These are phyloP conservation scores for Microcebus jonahi DNA, from an alignment of 2,113 vertebrate genomes.

Conservation along the genomic window DNA sequence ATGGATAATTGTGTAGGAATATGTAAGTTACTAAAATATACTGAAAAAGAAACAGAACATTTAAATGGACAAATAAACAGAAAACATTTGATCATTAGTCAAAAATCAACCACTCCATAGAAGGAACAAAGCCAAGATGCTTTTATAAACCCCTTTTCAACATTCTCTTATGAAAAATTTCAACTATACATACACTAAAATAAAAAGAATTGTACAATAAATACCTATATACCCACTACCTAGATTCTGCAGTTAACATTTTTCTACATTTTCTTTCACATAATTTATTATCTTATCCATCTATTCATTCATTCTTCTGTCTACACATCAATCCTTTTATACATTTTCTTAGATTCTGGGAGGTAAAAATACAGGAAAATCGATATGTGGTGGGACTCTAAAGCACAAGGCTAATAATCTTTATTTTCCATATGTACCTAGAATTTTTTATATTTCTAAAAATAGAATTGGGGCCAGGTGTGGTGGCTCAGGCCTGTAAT, in stretches of 20 bases:
- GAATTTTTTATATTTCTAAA: slow-evolving; percentile 30
- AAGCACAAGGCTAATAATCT: neutral
- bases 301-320: neutral
- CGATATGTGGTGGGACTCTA: neutral
- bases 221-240: neutral
- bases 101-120: slow-evolving; percentile 24
- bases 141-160: neutral
- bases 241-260: slow-evolving; percentile 11
- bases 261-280: slow-evolving; percentile 29
- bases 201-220: neutral
- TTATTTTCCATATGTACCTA: neutral
- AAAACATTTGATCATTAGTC: neutral
- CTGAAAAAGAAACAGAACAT: neutral
- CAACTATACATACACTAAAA: neutral
- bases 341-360: neutral
- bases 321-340: neutral
- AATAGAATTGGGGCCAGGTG: neutral
- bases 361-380: neutral
- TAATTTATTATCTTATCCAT: neutral
- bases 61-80: neutral
- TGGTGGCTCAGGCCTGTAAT: too few relatives aligned
- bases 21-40: slow-evolving; percentile 13
- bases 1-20: slow-evolving; percentile 24
- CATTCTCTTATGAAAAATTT: neutral
- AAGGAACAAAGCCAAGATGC: neutral